These are phyloP conservation scores for Arvicanthis niloticus DNA, from an alignment of 2,113 vertebrate species.

Conservation along the genomic window DNA sequence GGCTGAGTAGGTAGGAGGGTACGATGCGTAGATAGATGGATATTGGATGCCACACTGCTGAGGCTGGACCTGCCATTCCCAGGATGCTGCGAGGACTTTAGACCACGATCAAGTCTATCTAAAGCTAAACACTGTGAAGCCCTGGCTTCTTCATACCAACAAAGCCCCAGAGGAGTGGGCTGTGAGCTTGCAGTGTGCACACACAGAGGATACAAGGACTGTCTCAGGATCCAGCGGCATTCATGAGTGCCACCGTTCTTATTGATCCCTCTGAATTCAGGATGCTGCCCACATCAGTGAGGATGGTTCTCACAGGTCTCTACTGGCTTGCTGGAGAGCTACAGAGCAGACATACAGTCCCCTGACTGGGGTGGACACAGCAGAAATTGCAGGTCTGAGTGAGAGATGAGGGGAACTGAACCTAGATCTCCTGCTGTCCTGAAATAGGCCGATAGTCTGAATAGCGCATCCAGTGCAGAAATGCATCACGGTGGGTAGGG, in stretches of 20 bases:
- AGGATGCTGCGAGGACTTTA: background rate
- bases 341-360: background rate
- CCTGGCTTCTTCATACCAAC: background rate
- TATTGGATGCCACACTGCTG: background rate
- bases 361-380: background rate
- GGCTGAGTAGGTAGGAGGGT: background rate
- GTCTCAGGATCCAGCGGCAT: accelerated
- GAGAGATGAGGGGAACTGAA: background rate
- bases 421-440: accelerated
- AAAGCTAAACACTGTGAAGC: background rate
- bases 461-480: background rate
- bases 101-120: background rate
- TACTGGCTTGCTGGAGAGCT: no score
- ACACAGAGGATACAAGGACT: background rate
- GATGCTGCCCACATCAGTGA: background rate
- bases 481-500: background rate
- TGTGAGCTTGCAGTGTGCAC: background rate
- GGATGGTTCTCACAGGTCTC: background rate
- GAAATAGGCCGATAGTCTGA: no score
- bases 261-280: accelerated
- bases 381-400: accelerated
- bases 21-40: background rate
- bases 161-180: background rate
- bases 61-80: background rate
- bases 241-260: accelerated